Base-by-base conservation (phyloP, 1,140 invertebrate species). In the Meteorus sp. region DNA sequence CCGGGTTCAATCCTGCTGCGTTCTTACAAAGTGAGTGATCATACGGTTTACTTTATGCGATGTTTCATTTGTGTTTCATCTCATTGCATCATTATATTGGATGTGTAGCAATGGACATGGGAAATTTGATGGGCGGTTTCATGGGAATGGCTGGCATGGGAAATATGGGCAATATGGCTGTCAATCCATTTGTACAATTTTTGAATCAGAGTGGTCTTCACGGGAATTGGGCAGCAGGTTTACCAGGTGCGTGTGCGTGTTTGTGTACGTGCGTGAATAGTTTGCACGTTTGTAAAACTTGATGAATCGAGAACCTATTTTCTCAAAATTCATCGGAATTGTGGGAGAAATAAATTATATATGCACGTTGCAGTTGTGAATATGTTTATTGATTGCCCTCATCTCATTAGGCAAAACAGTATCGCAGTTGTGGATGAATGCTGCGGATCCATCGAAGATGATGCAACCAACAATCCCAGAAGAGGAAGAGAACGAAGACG, bases 401-500 rank as follows among this genome's bases (percentile, higher is more conserved):
- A n/a, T n/a, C n/a, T n/a, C n/a, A n/a, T 27, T 57, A 73, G 78
- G 75, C 17, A 85, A 81, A 68, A 74, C 78, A 22, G 68, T 85
- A 1, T 74, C 78, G 55, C 82, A 84, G 19, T 74, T 84, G 70
- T 85, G 83, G 84, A 83, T 82, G 79, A 82, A 83, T 64, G 60
- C 78, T 23, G 76, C 72, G 59, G 76, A 82, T 69, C 73, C 74
- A n/a, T 72, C 59, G 5, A 77, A 80, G 66, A 69, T 75, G 62
- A 79, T 81, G 66, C 76, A 74, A 51, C 65, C 73, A 27, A 69
- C 66, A 43, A 59, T 75, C 59, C 77, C 76, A 48, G 86, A 91
- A 66, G 89, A 91, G 65, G 93, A 95, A 67, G 92, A 94, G 68
- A 91, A 87, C 2, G 95, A 98, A 62, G 95, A 98, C 67, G 95